Evolutionary conservation across 2,888 invertebrate genomes (phyloP).

Genomic region (Tipula lateralis): DNA sequence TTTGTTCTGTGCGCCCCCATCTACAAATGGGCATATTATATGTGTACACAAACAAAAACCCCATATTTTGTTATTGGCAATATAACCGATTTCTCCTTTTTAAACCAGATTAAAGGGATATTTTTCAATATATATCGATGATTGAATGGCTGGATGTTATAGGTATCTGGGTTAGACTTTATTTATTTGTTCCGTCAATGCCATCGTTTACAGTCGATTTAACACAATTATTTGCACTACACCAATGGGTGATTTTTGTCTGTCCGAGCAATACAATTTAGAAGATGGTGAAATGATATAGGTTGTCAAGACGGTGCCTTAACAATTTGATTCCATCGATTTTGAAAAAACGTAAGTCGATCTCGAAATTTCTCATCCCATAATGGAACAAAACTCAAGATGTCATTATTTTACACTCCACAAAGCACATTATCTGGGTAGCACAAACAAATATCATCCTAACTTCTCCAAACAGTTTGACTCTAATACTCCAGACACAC

Average conservation of each 20-base stretch:
- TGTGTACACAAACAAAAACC: background rate
- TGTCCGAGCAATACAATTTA: too few relatives aligned
- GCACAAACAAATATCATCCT: too few relatives aligned
- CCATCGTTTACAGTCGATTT: background rate
- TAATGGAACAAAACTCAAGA: too few relatives aligned
- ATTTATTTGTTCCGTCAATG: background rate
- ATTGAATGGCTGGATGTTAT: background rate
- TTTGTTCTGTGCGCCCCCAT: background rate
- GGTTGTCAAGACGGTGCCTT: too few relatives aligned
- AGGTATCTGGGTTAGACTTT: background rate
- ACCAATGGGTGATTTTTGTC: background rate
- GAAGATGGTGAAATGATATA: too few relatives aligned
- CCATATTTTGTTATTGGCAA: background rate
- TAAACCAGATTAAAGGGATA: slow-evolving; percentile 9
- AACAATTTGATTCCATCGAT: too few relatives aligned
- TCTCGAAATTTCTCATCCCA: too few relatives aligned
- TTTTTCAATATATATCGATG: background rate
- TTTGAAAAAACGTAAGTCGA: too few relatives aligned
- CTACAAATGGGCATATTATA: background rate
- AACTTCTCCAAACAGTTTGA: too few relatives aligned
- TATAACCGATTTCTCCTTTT: background rate
- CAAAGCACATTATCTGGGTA: too few relatives aligned
- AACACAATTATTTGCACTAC: background rate
- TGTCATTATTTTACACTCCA: too few relatives aligned
- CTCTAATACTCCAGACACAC: too few relatives aligned